Conservation (phyloP, 2,888 invertebrate genomes). For the Trissolcus brochymenae region DNA sequence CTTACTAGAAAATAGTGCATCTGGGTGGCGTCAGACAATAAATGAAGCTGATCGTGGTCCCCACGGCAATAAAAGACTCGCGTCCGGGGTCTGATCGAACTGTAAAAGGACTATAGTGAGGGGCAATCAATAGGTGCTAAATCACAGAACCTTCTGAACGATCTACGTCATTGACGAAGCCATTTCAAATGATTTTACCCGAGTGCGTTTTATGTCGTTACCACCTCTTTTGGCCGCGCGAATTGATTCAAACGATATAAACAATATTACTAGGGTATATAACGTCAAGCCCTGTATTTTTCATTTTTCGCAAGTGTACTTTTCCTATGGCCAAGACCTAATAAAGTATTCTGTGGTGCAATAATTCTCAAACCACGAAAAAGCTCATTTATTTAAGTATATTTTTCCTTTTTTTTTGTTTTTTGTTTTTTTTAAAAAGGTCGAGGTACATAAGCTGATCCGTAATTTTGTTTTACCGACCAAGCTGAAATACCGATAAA, state of each 20-base stretch:
- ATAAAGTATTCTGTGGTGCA: constrained; percentile 43
- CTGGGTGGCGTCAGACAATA: constrained; percentile 32
- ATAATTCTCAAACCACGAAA: constrained; percentile 37
- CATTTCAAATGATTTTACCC: constrained; percentile 16
- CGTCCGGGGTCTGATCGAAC: constrained; percentile 38
- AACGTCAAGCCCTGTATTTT: constrained; percentile 23
- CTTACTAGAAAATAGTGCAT: constrained; percentile 27
- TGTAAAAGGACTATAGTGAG: constrained; percentile 31
- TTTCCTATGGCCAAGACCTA: constrained; percentile 20
- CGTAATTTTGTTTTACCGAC: constrained; percentile 49
- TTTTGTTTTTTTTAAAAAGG: constrained; percentile 42
- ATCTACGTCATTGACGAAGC: constrained; percentile 1
- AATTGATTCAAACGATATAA: constrained; percentile 34
- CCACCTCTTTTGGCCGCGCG: constrained; percentile 9
- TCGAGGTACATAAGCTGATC: constrained; percentile 31
- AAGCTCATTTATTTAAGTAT: constrained; percentile 50
- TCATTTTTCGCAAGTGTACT: constrained; percentile 23
- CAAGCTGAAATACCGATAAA: constrained; percentile 50
- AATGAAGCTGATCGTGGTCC: constrained; percentile 36
- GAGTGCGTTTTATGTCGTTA: constrained; percentile 17
- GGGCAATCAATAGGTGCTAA: constrained; percentile 35
- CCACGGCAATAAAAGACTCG: constrained; percentile 31
- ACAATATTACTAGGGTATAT: constrained; percentile 19
- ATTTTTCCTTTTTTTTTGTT: constrained; percentile 16
- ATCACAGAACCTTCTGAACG: constrained; percentile 23